Conservation (phyloP, 2,888 invertebrate genomes). For the Schizotus pectinicornis region DNA sequence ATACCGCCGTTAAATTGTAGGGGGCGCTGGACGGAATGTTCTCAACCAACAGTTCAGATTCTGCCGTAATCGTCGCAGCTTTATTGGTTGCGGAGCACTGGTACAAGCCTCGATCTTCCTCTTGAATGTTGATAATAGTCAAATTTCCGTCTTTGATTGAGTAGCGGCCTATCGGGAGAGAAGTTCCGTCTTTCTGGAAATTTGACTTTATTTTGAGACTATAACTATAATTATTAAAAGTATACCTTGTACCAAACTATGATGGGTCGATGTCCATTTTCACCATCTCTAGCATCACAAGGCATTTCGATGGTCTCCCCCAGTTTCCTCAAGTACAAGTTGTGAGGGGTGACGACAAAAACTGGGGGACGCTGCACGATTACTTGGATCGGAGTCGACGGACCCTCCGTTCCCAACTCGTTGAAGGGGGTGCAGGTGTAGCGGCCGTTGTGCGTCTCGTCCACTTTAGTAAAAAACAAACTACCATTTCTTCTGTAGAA, state of each 20-base stretch:
- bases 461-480: conserved; percentile 75
- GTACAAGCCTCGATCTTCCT: conserved; percentile 86
- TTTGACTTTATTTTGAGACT: conserved; percentile 8
- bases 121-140: conserved; percentile 80
- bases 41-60: conserved; percentile 82
- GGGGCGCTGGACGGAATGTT: conserved; percentile 91
- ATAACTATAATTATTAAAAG: conserved; percentile 32
- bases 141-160: conserved; percentile 77
- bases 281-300: conserved; percentile 78
- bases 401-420: conserved; percentile 83
- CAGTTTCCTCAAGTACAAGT: conserved; percentile 82
- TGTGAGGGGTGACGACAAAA: conserved; percentile 80
- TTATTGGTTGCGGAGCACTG: conserved; percentile 86
- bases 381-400: conserved; percentile 84
- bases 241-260: conserved; percentile 75
- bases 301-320: conserved; percentile 83
- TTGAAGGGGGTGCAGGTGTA: conserved; percentile 94
- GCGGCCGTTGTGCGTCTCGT: conserved; percentile 82
- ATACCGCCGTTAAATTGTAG: conserved; percentile 80
- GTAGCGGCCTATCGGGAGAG: conserved; percentile 72
- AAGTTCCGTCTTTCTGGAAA: conserved; percentile 74
- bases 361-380: conserved; percentile 85
- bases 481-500: conserved; percentile 86
- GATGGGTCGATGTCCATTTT: conserved; percentile 68
- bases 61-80: conserved; percentile 82